Conservation (phyloP, 1,140 invertebrate species). For the Thaumatotibia leucotreta region DNA sequence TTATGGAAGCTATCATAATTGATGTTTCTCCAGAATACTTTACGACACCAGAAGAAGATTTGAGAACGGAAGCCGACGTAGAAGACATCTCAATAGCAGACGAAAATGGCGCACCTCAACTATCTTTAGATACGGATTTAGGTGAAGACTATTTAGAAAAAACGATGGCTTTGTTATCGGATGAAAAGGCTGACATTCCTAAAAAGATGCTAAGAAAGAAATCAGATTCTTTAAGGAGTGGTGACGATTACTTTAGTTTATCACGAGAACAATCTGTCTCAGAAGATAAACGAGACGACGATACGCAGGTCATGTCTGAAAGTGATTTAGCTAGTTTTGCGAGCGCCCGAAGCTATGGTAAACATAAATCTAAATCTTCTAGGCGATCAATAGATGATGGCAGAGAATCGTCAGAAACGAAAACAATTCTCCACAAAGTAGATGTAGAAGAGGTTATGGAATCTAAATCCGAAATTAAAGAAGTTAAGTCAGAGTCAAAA, state of each 20-base stretch:
- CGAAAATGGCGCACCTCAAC: slow-evolving; percentile 71
- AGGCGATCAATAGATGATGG: slow-evolving; percentile 47
- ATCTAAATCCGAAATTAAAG: not conserved
- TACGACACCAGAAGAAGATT: slow-evolving; percentile 84
- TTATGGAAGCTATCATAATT: slow-evolving; percentile 94
- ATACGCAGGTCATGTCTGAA: slow-evolving; percentile 69
- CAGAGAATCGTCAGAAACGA: slow-evolving; percentile 46
- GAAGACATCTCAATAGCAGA: slow-evolving; percentile 89
- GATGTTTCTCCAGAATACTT: slow-evolving; percentile 93
- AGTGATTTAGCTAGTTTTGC: slow-evolving; percentile 79
- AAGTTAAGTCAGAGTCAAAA: not conserved
- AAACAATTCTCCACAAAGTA: slow-evolving; percentile 53
- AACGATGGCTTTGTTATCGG: slow-evolving; percentile 53
- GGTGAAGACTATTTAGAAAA: slow-evolving; percentile 64
- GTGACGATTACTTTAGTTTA: slow-evolving; percentile 78
- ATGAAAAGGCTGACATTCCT: slow-evolving; percentile 55
- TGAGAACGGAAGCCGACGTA: slow-evolving; percentile 89
- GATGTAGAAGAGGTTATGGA: slow-evolving; percentile 30
- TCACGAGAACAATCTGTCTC: slow-evolving; percentile 66
- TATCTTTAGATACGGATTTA: slow-evolving; percentile 60
- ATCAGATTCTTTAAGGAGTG: slow-evolving; percentile 76
- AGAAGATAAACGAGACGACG: slow-evolving; percentile 67
- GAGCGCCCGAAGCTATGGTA: slow-evolving; percentile 78
- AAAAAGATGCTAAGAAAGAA: slow-evolving; percentile 72
- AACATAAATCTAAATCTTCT: slow-evolving; percentile 53